These are phyloP conservation scores for Spea bombifrons DNA, from an alignment of 2,113 vertebrate species.

Conservation along the genomic window DNA sequence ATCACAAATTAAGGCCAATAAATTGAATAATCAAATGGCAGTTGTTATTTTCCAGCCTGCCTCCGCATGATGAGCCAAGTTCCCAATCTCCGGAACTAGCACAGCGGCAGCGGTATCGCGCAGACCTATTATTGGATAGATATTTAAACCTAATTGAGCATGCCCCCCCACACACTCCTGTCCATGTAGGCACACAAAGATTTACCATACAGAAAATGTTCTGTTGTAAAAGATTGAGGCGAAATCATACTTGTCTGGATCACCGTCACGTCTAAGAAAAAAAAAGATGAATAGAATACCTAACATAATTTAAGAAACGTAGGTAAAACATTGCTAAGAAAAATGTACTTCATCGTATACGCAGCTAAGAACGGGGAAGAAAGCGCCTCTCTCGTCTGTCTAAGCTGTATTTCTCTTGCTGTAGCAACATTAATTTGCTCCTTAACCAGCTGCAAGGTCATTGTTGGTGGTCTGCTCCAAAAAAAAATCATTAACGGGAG, in stretches of 20 bases:
- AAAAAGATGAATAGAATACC: too few relatives aligned
- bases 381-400: not conserved
- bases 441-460: slow-evolving; percentile 51
- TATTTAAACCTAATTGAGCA: not conserved
- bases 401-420: not conserved
- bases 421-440: not conserved
- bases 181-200: not conserved
- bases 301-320: too few relatives aligned
- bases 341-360: too few relatives aligned
- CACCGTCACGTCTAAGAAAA: too few relatives aligned
- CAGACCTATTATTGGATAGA: not conserved
- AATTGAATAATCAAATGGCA: slow-evolving; percentile 8
- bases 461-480: slow-evolving; percentile 68
- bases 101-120: not conserved
- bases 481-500: slow-evolving; percentile 51
- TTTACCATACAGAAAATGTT: too few relatives aligned
- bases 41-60: not conserved
- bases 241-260: too few relatives aligned
- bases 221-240: too few relatives aligned
- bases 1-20: not conserved
- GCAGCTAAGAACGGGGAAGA: too few relatives aligned
- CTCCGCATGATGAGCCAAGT: not conserved
- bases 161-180: not conserved
- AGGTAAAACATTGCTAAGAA: too few relatives aligned
- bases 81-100: slow-evolving; percentile 6